Conservation (phyloP, 2,797 vertebrate genomes). For the Podarcis siculus region DNA sequence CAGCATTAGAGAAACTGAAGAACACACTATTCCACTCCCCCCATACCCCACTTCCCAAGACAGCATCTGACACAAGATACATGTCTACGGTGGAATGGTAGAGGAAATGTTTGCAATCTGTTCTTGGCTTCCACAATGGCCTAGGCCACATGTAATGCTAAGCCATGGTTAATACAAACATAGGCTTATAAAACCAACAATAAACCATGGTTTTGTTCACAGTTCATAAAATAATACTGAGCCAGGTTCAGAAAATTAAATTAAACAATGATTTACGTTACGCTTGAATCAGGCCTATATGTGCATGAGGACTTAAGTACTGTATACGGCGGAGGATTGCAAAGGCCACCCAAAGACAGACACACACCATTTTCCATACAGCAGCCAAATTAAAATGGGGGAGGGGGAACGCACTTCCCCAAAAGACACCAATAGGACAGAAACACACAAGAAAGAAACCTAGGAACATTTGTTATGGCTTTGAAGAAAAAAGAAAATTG, state of each 20-base stretch:
- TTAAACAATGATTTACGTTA: too few relatives aligned
- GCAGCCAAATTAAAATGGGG: constrained; percentile 66
- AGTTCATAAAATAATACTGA: too few relatives aligned
- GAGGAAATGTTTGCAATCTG: background rate
- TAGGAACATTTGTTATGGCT: constrained; percentile 72
- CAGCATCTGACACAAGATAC: background rate
- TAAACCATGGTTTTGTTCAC: too few relatives aligned
- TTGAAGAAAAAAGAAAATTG: constrained; percentile 79
- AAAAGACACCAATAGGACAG: constrained; percentile 61
- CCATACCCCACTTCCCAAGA: too few relatives aligned
- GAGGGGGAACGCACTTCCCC: too few relatives aligned
- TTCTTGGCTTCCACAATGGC: background rate
- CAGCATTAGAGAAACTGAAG: too few relatives aligned
- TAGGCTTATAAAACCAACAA: too few relatives aligned
- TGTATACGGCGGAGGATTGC: background rate
- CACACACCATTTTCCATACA: constrained; percentile 42
- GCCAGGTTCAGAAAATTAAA: too few relatives aligned
- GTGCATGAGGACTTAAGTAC: constrained; percentile 2
- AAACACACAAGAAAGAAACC: constrained; percentile 60
- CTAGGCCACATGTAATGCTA: too few relatives aligned
- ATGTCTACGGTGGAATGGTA: background rate
- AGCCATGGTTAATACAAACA: too few relatives aligned
- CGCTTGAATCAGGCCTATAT: too few relatives aligned
- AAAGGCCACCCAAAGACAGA: background rate
- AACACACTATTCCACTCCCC: background rate